Conservation (phyloP, 2,113 vertebrate genomes). For the Sebastes schlegelii region DNA sequence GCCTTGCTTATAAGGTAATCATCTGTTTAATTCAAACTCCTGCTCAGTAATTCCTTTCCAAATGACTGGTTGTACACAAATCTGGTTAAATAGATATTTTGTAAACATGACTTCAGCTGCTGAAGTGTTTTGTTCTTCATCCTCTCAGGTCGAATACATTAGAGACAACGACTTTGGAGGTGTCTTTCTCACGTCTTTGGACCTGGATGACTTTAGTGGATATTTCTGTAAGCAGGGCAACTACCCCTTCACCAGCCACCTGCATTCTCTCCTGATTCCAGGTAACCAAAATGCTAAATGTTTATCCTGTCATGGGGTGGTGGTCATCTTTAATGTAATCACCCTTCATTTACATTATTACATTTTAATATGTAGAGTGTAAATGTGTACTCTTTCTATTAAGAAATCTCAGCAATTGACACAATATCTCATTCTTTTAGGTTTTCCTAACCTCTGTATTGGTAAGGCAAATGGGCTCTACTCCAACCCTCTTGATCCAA, state of each 20-base stretch:
- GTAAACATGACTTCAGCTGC: background rate
- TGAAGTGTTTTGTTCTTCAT: background rate
- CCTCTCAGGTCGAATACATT: conserved; percentile 76
- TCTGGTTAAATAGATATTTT: background rate
- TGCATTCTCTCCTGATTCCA: conserved; percentile 6
- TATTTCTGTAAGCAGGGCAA: conserved; percentile 79
- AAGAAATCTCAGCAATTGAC: background rate
- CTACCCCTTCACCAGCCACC: conserved; percentile 74
- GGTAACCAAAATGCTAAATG: background rate
- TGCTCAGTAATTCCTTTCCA: background rate
- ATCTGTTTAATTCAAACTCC: background rate
- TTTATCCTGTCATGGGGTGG: background rate
- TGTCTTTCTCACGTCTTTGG: conserved; percentile 83
- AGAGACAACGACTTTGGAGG: conserved; percentile 80
- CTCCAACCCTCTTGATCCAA: too few relatives aligned
- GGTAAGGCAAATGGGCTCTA: too few relatives aligned
- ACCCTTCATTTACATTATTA: background rate
- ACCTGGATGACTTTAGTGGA: conserved; percentile 84
- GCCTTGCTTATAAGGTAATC: conserved; percentile 79
- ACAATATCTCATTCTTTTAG: background rate
- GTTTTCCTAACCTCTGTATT: background rate
- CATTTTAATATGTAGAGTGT: background rate
- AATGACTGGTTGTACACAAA: background rate
- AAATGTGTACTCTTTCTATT: background rate
- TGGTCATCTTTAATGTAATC: background rate